Base-by-base conservation (phyloP, 2,113 vertebrate species). In the Chlamydotis undulata region DNA sequence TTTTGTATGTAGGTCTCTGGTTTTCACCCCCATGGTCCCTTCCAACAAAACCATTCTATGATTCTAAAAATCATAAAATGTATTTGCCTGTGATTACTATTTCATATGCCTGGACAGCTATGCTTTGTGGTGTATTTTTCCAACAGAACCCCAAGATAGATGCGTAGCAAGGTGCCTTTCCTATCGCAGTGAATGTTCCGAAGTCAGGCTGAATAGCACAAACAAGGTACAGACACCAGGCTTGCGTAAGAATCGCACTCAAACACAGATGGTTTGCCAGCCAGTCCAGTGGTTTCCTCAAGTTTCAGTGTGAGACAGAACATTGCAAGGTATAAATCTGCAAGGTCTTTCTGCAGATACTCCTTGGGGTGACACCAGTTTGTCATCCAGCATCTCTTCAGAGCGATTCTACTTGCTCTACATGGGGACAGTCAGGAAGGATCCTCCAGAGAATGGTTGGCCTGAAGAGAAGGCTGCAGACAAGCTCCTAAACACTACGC, bases 111-210 rank as follows among this genome's bases (percentile, higher is more conserved):
- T 80, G 68, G 31, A 68, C 69, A 76, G 69, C 6, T 50, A 23
- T 23, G 90, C 65, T 73, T 67, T 77, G 74, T 68, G 33, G 19
- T 89, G 37, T 16, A 82, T 73, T 85, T 60, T 89, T 79, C 25
- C 31, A 87, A 33, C 1, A 73, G 78, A 79, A 60, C 81, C 45
- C 45, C 67, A 64, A 90, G 14, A 83, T 4, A 83, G 73, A 87
- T 69, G 67, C n/a, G 87, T 35, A 74, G 31, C 56, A 94, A 95
- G 89, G 85, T 95, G 74, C 69, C 92, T 85, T 96, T 95, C 53
- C 52, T 10, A 60, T 14, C 41, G 50, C 2, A 74, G 26, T 53
- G 73, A 60, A 52, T 28, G 91, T 83, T 79, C 28, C 82, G 56
- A 84, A 73, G 26, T 37, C 29, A 73, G 33, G 63, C 1, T 76